These are phyloP conservation scores for Andrena trimmerana DNA, from an alignment of 2,888 invertebrate genomes.

Conservation along the genomic window DNA sequence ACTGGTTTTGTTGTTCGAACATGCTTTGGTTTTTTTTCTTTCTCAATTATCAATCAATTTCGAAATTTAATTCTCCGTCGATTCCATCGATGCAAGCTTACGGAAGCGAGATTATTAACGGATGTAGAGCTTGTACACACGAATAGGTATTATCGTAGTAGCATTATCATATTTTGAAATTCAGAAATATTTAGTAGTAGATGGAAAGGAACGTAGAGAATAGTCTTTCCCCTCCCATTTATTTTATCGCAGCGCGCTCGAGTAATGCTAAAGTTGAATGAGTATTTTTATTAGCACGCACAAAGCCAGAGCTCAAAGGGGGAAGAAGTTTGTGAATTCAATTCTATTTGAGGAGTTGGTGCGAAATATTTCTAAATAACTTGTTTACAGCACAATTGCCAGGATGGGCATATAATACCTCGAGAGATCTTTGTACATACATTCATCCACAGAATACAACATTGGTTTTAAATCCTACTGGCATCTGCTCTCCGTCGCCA, in stretches of 20 bases:
- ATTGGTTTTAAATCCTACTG: constrained; percentile 88
- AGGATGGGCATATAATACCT: constrained; percentile 92
- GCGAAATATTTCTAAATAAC: constrained; percentile 21
- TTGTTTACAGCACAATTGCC: constrained; percentile 83
- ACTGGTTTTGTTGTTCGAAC: constrained; percentile 17
- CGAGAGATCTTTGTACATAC: constrained; percentile 90
- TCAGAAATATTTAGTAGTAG: constrained; percentile 1
- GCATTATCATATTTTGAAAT: background rate
- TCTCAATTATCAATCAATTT: constrained; percentile 2
- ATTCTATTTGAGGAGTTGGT: background rate
- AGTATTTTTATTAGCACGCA: constrained; percentile 35
- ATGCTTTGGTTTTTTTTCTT: background rate
- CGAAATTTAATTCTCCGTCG: background rate
- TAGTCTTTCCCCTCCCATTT: constrained; percentile 2
- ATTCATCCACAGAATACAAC: constrained; percentile 90
- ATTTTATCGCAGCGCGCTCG: constrained; percentile 40
- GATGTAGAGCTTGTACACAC: constrained; percentile 5
- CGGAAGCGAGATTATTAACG: background rate
- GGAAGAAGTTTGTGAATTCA: constrained; percentile 11
- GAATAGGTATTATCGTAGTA: background rate
- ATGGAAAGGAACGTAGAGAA: background rate
- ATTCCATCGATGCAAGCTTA: constrained; percentile 22
- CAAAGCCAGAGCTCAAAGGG: constrained; percentile 8
- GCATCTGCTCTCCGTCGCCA: constrained; percentile 86
- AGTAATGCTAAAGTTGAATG: constrained; percentile 30